These are phyloP conservation scores for Staurois parvus DNA, from an alignment of 2,797 vertebrate species.

Conservation along the genomic window DNA sequence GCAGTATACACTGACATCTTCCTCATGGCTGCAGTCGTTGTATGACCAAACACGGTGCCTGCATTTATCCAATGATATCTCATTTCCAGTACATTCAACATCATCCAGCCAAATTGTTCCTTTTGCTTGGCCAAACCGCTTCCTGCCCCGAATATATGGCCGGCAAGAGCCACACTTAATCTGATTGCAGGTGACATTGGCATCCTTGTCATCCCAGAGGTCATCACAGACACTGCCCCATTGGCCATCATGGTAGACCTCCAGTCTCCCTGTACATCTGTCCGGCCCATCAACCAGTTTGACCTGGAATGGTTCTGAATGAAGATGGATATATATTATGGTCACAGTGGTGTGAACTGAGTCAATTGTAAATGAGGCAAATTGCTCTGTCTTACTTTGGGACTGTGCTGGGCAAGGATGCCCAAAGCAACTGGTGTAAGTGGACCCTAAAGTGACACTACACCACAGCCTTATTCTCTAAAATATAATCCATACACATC, in stretches of 20 bases:
- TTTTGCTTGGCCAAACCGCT: slow-evolving; percentile 1
- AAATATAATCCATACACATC: no score
- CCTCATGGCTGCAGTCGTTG: slow-evolving; percentile 66
- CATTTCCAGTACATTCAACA: slow-evolving; percentile 59
- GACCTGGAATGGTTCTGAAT: slow-evolving; percentile 63
- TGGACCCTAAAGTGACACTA: no score
- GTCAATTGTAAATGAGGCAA: no score
- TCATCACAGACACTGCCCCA: slow-evolving; percentile 71
- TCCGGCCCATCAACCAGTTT: slow-evolving; percentile 48
- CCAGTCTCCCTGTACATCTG: slow-evolving; percentile 54
- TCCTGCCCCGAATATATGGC: rapidly evolving
- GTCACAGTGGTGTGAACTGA: no score
- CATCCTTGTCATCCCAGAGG: slow-evolving; percentile 56
- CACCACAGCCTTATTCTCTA: no score
- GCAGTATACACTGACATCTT: slow-evolving; percentile 65
- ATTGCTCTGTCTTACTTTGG: no score
- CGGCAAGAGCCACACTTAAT: slow-evolving; percentile 56
- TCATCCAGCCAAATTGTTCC: slow-evolving; percentile 70
- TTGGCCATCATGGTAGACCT: slow-evolving; percentile 54
- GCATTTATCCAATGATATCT: slow-evolving; percentile 64
- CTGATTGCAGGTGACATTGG: slow-evolving; percentile 63
- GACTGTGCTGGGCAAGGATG: no score
- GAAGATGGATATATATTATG: not conserved
- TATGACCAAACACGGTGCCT: slow-evolving; percentile 62
- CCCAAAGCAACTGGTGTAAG: no score